Evolutionary conservation across 2,797 vertebrate genomes (phyloP).

Genomic region (Tokudaia tokunoshimensis): DNA sequence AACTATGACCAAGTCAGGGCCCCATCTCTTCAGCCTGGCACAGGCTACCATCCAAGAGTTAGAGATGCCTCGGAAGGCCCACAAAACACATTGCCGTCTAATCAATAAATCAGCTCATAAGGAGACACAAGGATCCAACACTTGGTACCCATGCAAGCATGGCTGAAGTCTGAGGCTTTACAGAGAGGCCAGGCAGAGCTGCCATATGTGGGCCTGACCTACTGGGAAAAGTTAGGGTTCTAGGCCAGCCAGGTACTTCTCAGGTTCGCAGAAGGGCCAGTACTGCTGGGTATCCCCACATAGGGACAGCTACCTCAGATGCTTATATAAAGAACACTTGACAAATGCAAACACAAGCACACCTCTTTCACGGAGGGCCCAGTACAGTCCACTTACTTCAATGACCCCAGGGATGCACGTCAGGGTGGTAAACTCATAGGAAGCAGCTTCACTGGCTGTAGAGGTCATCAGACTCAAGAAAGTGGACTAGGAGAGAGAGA

Average conservation of each 20-base stretch:
- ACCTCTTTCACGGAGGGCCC: not conserved
- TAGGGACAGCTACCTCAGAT: not conserved
- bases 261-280: not conserved
- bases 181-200: not conserved
- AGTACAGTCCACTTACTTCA: slow-evolving; percentile 89
- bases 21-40: not conserved
- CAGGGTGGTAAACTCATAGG: slow-evolving; percentile 98
- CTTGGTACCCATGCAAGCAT: not conserved
- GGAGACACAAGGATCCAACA: not conserved
- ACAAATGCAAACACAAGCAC: not conserved
- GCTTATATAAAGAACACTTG: not conserved
- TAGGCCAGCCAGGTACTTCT: not conserved
- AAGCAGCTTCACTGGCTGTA: slow-evolving; percentile 97
- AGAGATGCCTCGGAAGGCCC: not conserved
- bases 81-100: not conserved
- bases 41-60: not conserved
- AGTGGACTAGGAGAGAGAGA: slow-evolving; percentile 92
- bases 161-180: not conserved
- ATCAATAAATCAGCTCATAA: not conserved
- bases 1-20: not conserved
- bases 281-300: not conserved
- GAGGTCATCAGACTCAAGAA: slow-evolving; percentile 99
- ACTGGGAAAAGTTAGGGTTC: not conserved
- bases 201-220: not conserved
- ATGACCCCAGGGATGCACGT: slow-evolving; percentile 99